Conservation (phyloP, 1,140 invertebrate genomes). For the Aphaenogaster ashmeadi region DNA sequence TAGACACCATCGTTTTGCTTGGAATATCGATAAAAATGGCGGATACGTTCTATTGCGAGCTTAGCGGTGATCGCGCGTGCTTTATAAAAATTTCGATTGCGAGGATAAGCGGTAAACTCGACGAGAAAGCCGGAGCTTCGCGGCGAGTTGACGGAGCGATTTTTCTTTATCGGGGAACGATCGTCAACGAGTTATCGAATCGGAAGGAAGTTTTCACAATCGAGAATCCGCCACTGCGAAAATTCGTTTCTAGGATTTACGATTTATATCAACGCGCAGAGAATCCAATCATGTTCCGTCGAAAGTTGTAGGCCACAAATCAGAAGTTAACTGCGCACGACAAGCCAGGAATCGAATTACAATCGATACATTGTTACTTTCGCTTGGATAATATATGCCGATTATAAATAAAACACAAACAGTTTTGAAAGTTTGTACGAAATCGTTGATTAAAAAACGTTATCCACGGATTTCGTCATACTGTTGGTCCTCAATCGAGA, state of each 20-base stretch:
- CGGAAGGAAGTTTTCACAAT: constrained; percentile 45
- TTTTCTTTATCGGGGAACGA: constrained; percentile 54
- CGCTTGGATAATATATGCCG: background rate
- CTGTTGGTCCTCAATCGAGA: constrained; percentile 19
- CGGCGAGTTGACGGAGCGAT: constrained; percentile 43
- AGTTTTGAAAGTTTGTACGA: background rate
- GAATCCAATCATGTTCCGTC: constrained; percentile 57
- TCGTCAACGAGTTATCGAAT: constrained; percentile 61
- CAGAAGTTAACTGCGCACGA: constrained; percentile 59
- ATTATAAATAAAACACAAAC: background rate
- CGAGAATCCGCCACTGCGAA: constrained; percentile 41
- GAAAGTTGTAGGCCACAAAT: constrained; percentile 62
- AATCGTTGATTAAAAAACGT: background rate
- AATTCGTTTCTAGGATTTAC: constrained; percentile 59
- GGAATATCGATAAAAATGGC: constrained; percentile 21
- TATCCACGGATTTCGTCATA: background rate
- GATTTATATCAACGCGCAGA: constrained; percentile 50
- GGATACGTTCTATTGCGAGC: constrained; percentile 25
- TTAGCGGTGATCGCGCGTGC: constrained; percentile 30
- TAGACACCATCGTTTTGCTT: constrained; percentile 46
- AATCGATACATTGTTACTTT: constrained; percentile 14
- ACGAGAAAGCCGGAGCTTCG: constrained; percentile 42
- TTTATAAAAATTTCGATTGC: constrained; percentile 51
- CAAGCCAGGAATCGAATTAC: constrained; percentile 50
- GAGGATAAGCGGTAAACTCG: constrained; percentile 31